Evolutionary conservation across 2,888 invertebrate species (phyloP), one percentile per base, ranked within the genome.

Genomic region (Suillia variegata): DNA sequence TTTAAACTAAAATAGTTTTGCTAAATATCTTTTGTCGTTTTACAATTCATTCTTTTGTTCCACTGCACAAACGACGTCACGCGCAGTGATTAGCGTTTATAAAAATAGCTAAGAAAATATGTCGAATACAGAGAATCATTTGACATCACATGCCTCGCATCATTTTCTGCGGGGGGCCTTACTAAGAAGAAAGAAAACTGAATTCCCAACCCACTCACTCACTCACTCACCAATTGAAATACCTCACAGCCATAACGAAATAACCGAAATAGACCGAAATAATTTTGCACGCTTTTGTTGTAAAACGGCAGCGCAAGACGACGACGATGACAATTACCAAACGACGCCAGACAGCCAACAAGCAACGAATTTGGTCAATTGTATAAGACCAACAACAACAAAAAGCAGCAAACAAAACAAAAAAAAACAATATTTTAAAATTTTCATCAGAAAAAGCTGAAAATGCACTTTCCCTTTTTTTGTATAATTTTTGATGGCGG

Each of bases 231-330:
- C 18, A 18, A 38, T 3, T 17, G 6, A 22, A 33, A 59, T 33
- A 60, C 53, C 20, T 56, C 59, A 60, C 53, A 60, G 20, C 48
- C 26, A 56, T 60, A 56, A 60, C 59, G 56, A 56, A 60, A 60
- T 21, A 31, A 26, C 3, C n/a, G 38, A 38, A 38, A 38, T n/a
- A 5, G 6, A n/a, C 10, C n/a, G 4, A 38, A 38, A n/a, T 38
- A 38, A 10, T n/a, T n/a, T 13, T 10, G 38, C 15, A 38, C 38
- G 10, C 26, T n/a, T n/a, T n/a, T n/a, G n/a, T n/a, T n/a, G n/a
- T n/a, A n/a, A n/a, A n/a, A n/a, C n/a, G n/a, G n/a, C n/a, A n/a
- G n/a, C n/a, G n/a, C n/a, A n/a, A n/a, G n/a, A n/a, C 31, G 12
- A 31, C 31, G 12, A 31, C 31, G 12, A 31, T 31, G 12, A 31